Evolutionary conservation across 2,113 vertebrate genomes (phyloP).

Genomic region (Empidonax traillii): DNA sequence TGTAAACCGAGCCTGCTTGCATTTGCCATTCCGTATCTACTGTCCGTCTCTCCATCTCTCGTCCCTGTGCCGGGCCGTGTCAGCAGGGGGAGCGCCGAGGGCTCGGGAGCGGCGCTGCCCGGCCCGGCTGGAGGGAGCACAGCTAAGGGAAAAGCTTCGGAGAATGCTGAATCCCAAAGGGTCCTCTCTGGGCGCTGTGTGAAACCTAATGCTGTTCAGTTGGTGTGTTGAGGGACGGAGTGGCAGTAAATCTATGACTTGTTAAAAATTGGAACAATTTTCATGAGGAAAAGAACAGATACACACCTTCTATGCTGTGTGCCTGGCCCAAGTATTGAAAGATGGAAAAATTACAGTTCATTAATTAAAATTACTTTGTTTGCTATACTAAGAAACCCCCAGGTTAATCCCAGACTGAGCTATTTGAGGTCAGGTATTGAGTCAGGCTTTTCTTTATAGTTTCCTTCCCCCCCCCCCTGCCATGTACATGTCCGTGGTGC

Average conservation of each 20-base stretch:
- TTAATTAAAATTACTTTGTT: not conserved
- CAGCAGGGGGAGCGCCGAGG: not conserved
- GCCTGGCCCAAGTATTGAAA: fast-evolving
- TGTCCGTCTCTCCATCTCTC: fast-evolving
- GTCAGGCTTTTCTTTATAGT: not conserved
- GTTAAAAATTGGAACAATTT: not conserved
- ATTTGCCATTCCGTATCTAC: fast-evolving
- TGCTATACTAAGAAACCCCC: not conserved
- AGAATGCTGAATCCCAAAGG: fast-evolving
- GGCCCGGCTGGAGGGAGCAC: not conserved
- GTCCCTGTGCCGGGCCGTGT: not conserved
- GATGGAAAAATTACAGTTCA: not conserved
- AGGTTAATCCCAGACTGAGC: not conserved
- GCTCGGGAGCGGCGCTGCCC: fast-evolving
- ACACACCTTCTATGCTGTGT: fast-evolving
- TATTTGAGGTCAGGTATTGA: fast-evolving
- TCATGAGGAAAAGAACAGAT: not conserved
- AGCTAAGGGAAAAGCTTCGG: fast-evolving
- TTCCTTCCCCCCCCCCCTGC: no score
- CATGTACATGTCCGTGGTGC: fast-evolving
- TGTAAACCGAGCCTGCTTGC: fast-evolving
- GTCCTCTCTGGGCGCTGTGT: no score
- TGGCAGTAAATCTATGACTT: not conserved
- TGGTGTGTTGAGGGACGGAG: not conserved
- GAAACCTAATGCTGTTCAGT: not conserved